Base-by-base conservation (phyloP, 2,888 invertebrate species). In the Cataglyphis livida region DNA sequence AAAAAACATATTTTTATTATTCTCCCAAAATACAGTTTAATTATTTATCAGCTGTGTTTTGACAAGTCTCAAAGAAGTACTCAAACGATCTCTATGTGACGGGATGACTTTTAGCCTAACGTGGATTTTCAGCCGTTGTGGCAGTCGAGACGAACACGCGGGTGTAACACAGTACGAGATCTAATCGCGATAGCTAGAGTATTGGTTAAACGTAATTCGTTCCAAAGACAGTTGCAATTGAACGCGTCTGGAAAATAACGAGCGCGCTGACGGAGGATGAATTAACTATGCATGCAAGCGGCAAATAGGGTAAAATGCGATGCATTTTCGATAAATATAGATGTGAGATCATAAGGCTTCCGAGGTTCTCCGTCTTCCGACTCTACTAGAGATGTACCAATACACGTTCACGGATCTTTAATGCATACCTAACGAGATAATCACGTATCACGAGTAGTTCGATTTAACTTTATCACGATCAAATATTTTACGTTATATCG, bases 1-100 rank as follows among this genome's bases (percentile, higher is more conserved):
- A 18, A 44, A 68, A 74, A 65, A 68, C 21, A 21, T 21, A 21
- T 21, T 21, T 21, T 21, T 74, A 84, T 89, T 83, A 82, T 90
- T 82, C 61, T 78, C 76, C 83, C 41, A 48, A 73, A 82, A 81
- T 79, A 68, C 48, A 64, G 81, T 64, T 78, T 89, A 89, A 89
- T 89, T 89, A 90, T 89, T 89, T 90, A 90, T 90, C 88, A 85
- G 61, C 73, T 79, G 59, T 62, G 87, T 83, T 89, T 84, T 84
- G 82, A 28, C 48, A 38, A 66, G 10, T 18, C 3, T 5, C 44
- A 44, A 44, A 44, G 15, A 1, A 12, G 3, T 41, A 70, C 70
- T 84, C 75, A 68, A 85, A 85, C 82, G 82, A 84, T 59, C 84
- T 62, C 74, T 2, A 32, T 68, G 70, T 74, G 82, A 89, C 83